phyloP scores from a whole-genome alignment of 2,888 invertebrate species.

The Baronia brevicornis region DNA sequence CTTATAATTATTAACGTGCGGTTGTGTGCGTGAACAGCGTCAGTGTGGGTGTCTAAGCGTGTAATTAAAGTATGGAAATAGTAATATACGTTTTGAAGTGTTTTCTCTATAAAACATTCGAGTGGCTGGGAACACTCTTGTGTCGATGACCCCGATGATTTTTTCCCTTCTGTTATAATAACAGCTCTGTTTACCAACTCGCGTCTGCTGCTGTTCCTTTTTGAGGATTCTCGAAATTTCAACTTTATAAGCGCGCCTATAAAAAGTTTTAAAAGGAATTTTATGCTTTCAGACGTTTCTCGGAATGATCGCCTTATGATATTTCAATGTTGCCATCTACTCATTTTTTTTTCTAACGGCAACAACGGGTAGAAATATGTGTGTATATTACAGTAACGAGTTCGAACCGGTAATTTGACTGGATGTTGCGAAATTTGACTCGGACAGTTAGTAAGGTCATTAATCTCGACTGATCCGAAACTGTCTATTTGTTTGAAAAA shows the following conservation, averaged over 20 bases:
- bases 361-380: conserved; percentile 21
- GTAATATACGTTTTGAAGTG: conserved; percentile 74
- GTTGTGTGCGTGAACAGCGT: conserved; percentile 31
- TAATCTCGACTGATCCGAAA: conserved; percentile 55
- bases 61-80: conserved; percentile 74
- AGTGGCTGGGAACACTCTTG: conserved; percentile 65
- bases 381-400: conserved; percentile 45
- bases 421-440: conserved; percentile 50
- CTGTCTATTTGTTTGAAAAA: conserved; percentile 57
- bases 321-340: conserved; percentile 23
- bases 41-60: conserved; percentile 47
- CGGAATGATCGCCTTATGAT: conserved; percentile 23
- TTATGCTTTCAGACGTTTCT: conserved; percentile 23
- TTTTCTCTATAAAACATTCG: conserved; percentile 71
- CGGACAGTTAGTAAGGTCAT: conserved; percentile 50
- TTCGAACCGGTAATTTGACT: conserved; percentile 41
- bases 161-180: conserved; percentile 59
- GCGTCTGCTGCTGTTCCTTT: conserved; percentile 45
- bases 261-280: conserved; percentile 18
- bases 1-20: conserved; percentile 43
- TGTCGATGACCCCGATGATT: conserved; percentile 55
- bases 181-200: conserved; percentile 55
- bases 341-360: conserved; percentile 14
- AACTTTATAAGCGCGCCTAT: conserved; percentile 19
- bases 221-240: conserved; percentile 29